A percentile compares a stretch with the other conserved stretches of the same genome.
phyloP scores from a whole-genome alignment of 2,113 vertebrate species.

The Grammomys dolichurus region DNA sequence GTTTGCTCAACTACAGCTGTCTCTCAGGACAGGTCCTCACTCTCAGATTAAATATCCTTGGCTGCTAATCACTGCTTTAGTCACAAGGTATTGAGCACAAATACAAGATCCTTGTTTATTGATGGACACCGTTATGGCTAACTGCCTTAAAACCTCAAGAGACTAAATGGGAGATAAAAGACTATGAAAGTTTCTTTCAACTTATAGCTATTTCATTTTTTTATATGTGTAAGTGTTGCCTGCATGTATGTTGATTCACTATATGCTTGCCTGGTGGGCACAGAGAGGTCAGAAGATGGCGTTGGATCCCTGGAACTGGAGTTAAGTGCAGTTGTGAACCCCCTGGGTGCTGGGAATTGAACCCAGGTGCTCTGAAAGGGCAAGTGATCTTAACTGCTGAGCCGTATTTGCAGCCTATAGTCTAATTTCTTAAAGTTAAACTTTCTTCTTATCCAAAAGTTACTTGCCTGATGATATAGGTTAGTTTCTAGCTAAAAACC shows the following conservation, averaged over 20 bases:
- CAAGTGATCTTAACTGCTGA: not conserved
- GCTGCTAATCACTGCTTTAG: constrained; percentile 35
- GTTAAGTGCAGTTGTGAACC: not conserved
- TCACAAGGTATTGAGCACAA: not conserved
- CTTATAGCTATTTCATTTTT: not conserved
- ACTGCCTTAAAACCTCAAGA: constrained; percentile 38
- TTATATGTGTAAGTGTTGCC: not conserved
- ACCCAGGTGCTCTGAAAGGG: not conserved
- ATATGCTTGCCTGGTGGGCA: not conserved
- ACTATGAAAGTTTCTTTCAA: not conserved
- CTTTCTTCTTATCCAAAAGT: not conserved
- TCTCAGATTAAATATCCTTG: constrained; percentile 37
- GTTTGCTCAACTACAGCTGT: not conserved
- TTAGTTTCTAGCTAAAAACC: constrained; percentile 32
- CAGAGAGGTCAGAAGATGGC: not conserved
- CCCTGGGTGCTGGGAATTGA: not conserved
- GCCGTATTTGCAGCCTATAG: not conserved
- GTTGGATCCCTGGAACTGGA: not conserved
- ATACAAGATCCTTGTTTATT: constrained; percentile 53
- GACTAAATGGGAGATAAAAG: constrained; percentile 39
- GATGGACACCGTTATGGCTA: constrained; percentile 38
- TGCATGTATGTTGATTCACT: not conserved
- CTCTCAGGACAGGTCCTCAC: not conserved
- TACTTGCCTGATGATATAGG: not conserved
- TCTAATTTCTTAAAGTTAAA: constrained; percentile 39